A percentile compares a stretch with the other conserved stretches of the same genome.
Conservation (phyloP, 2,888 invertebrate genomes). For the Chironomus tentans region DNA sequence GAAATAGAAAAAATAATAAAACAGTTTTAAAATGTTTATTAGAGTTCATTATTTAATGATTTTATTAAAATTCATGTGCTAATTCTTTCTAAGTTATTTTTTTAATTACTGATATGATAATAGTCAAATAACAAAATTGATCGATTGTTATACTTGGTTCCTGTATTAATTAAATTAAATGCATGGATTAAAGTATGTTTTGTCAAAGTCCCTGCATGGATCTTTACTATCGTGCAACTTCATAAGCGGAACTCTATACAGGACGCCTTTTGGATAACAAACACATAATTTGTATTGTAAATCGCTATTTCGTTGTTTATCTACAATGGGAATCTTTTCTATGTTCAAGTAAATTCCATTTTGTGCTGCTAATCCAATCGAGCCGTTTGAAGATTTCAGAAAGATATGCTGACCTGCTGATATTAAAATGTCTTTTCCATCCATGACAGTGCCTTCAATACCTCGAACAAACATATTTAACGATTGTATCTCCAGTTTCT, state of each 20-base stretch:
- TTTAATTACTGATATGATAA: no score
- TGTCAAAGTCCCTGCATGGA: no score
- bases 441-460: conserved; percentile 67
- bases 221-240: conserved; percentile 31
- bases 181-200: no score
- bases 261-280: conserved; percentile 79
- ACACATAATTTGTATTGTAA: conserved; percentile 80
- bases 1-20: no score
- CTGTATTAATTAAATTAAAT: no score
- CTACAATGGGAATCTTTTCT: conserved; percentile 59
- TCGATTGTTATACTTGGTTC: no score
- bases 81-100: no score
- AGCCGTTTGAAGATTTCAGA: conserved; percentile 66
- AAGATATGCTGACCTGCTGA: conserved; percentile 70
- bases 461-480: conserved; percentile 60
- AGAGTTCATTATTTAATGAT: no score
- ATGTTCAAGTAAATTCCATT: conserved; percentile 64
- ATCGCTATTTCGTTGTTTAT: conserved; percentile 33
- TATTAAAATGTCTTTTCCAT: conserved; percentile 62
- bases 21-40: no score
- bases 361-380: conserved; percentile 57
- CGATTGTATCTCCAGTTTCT: conserved; percentile 58
- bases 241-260: conserved; percentile 68
- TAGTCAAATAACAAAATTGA: no score
- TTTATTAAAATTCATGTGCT: no score